Conservation (phyloP, 2,888 invertebrate species). For the Notocelia uddmanniana region DNA sequence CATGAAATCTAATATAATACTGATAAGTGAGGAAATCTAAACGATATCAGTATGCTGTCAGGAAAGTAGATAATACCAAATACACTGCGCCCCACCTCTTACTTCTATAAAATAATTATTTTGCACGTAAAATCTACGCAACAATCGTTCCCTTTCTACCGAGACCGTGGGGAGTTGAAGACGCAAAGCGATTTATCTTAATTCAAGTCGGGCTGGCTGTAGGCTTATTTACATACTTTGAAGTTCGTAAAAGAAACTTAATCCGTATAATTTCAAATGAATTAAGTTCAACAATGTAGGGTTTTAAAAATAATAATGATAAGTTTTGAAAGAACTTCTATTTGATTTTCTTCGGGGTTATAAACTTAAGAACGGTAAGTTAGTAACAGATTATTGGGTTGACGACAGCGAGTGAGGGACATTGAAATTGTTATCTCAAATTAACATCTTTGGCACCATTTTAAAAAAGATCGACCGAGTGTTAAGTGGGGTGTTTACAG, state of each 20-base stretch:
- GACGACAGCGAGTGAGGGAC: background rate
- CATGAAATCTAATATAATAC: too few species aligned
- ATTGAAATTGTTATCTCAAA: background rate
- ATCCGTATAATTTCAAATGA: background rate
- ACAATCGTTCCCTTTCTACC: background rate
- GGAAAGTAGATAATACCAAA: background rate
- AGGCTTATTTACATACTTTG: slow-evolving; percentile 38
- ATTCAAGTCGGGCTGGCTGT: slow-evolving; percentile 22
- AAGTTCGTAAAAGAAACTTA: slow-evolving; percentile 20
- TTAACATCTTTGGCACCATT: background rate
- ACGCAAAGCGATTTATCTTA: slow-evolving; percentile 28
- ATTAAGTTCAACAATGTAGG: background rate
- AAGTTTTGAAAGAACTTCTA: background rate
- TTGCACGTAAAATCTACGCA: slow-evolving; percentile 6
- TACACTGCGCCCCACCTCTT: background rate
- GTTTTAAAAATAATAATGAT: background rate
- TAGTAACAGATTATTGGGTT: background rate
- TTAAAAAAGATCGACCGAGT: too few species aligned
- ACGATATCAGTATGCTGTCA: too few species aligned
- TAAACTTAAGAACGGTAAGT: background rate
- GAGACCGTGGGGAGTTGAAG: slow-evolving; percentile 29
- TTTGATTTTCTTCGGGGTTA: background rate
- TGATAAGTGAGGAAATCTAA: too few species aligned
- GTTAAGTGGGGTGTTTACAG: too few species aligned
- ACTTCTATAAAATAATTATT: background rate